Evolutionary conservation across 1,140 invertebrate genomes (phyloP), one percentile per base, ranked within the genome.

Genomic region (Eulimnadia texana): DNA sequence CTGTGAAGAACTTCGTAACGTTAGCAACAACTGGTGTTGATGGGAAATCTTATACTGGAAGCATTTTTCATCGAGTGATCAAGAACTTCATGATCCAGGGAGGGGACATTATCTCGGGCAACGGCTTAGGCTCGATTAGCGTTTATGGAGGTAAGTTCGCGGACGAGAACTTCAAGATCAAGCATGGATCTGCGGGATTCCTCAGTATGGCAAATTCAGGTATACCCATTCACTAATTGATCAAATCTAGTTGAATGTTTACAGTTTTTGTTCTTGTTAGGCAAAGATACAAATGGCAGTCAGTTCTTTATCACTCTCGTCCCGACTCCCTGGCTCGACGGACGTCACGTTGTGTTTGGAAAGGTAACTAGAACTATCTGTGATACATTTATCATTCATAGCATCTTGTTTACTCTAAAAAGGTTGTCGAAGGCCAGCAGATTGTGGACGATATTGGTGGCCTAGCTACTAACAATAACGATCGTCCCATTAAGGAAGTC

Each of bases 241-340:
- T 42, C 16, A 42, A n/a, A n/a, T n/a, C n/a, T n/a, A n/a, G n/a
- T n/a, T n/a, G n/a, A n/a, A n/a, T n/a, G n/a, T n/a, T n/a, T n/a
- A n/a, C n/a, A n/a, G n/a, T n/a, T n/a, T n/a, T n/a, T n/a, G n/a
- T n/a, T n/a, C n/a, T n/a, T n/a, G n/a, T n/a, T 16, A 65, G 76
- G 69, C 49, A 69, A 72, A 58, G 77, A 82, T 67, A 80, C 80
- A 28, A 83, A 84, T 73, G 93, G 94, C 27, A 96, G 90, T 67
- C 94, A 98, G 72, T 98, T 98, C 73, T 95, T 98, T 72, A 92
- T 98, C 69, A 93, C 90, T 3, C 89, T 87, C 2, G 81, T 88
- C 58, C 79, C 84, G 10, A 90, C 93, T 0, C 82, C 85, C 2
- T 98, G 93, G 93, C 74, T 99, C 51, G 88, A 98, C 74, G 88